Evolutionary conservation across 2,113 vertebrate species (phyloP), one percentile per base, ranked within the genome.

Genomic region (Ahaetulla prasina): DNA sequence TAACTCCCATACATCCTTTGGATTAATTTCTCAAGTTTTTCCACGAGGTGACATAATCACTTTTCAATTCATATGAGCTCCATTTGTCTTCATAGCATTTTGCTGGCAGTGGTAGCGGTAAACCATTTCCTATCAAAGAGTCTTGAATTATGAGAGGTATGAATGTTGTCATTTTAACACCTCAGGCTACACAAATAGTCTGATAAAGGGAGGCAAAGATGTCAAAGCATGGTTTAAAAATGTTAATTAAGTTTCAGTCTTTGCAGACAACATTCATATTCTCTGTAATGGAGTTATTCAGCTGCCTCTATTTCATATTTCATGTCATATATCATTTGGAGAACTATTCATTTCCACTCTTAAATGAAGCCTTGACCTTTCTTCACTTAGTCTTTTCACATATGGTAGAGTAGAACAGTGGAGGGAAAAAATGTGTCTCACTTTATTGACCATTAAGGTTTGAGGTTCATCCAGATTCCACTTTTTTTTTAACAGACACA

Each of bases 181-280:
- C 92, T 88, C 85, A 93, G 52, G 95, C 93, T 93, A 47, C 92
- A 53, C 55, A 30, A 92, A 68, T 20, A 60, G 43, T 94, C 94
- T 94, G 92, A 85, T 90, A 93, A 90, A 84, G 92, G 91, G 53
- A 94, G 90, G 88, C 94, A 90, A 94, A 94, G 94, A 94, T 92
- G 85, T 92, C 95, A 95, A 95, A 95, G 88, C 84, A 91, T 50
- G 94, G 93, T 96, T 96, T 95, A 12, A 91, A 97, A 95, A 95
- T 94, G 95, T 91, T 95, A 95, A 95, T 95, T 96, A 95, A 94
- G 91, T 91, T 95, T 89, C 94, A 94, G 2, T 91, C 95, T 95
- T 97, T 94, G 85, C 92, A 93, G 92, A 80, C 55, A 96, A 93
- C 74, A 35, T 90, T 96, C 92, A 94, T 95, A 95, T 96, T 96